phyloP scores from a whole-genome alignment of 2,113 vertebrate species.

The Oncorhynchus masou region DNA sequence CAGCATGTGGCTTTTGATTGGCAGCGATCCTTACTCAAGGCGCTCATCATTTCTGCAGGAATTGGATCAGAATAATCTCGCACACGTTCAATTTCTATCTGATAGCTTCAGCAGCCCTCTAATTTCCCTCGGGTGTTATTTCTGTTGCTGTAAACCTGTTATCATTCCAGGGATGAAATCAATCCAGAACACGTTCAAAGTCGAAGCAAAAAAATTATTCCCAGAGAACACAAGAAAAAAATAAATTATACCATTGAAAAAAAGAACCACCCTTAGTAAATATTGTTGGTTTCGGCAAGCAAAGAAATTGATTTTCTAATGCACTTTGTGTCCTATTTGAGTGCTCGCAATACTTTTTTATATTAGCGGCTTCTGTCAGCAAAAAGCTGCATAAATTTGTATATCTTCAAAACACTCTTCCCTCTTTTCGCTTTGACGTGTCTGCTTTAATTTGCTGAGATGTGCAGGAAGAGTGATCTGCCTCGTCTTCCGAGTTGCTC shows the following conservation, averaged over 20 bases:
- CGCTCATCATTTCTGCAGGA: slow-evolving; percentile 57
- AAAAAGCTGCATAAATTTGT: slow-evolving; percentile 24
- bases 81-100: slow-evolving; percentile 49
- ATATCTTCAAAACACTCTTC: slow-evolving; percentile 35
- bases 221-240: slow-evolving; percentile 8
- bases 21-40: slow-evolving; percentile 51
- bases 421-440: slow-evolving; percentile 40
- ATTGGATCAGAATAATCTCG: slow-evolving; percentile 62
- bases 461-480: slow-evolving; percentile 19
- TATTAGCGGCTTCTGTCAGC: slow-evolving; percentile 33
- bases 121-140: slow-evolving; percentile 64
- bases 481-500: neutral
- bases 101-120: slow-evolving; percentile 47
- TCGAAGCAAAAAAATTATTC: slow-evolving; percentile 30
- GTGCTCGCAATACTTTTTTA: slow-evolving; percentile 14
- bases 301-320: slow-evolving; percentile 26
- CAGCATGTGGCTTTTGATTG: slow-evolving; percentile 51
- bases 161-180: slow-evolving; percentile 56
- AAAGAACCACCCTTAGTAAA: slow-evolving; percentile 1
- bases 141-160: slow-evolving; percentile 61
- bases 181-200: slow-evolving; percentile 37
- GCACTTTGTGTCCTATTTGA: slow-evolving; percentile 17
- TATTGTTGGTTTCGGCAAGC: slow-evolving; percentile 11
- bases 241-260: slow-evolving; percentile 14
- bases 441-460: slow-evolving; percentile 57